Evolutionary conservation across 2,797 vertebrate species (phyloP).

Genomic region (Pipistrellus nathusii): DNA sequence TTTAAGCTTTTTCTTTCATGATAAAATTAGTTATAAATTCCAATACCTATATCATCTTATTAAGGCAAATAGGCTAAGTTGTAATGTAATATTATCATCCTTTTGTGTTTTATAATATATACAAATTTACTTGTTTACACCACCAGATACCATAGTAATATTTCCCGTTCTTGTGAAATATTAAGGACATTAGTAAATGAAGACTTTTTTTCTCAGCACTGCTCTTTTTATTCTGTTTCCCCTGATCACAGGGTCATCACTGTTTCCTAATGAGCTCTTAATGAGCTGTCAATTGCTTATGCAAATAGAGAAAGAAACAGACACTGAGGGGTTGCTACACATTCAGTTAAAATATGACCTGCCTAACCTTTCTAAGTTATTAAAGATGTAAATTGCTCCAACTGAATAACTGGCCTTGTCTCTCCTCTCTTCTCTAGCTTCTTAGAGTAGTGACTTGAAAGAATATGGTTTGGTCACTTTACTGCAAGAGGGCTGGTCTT

Average conservation of each 20-base stretch:
- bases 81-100: background rate
- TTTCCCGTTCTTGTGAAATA: constrained; percentile 33
- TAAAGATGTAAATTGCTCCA: constrained; percentile 79
- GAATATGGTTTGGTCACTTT: background rate
- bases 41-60: background rate
- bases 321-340: constrained; percentile 61
- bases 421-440: background rate
- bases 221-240: background rate
- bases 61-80: background rate
- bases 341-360: constrained; percentile 72
- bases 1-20: background rate
- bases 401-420: constrained; percentile 63
- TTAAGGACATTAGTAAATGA: background rate
- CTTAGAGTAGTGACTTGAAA: background rate
- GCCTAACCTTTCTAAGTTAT: constrained; percentile 75
- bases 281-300: constrained; percentile 84
- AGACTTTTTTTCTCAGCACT: constrained; percentile 11
- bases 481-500: background rate
- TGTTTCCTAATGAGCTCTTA: constrained; percentile 81
- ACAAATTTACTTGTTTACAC: background rate
- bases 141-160: background rate
- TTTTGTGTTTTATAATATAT: background rate
- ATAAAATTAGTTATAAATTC: background rate
- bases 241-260: constrained; percentile 55
- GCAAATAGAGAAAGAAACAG: constrained; percentile 80